These are phyloP conservation scores for Aphodius granarius DNA, from an alignment of 2,888 invertebrate species.

Conservation along the genomic window DNA sequence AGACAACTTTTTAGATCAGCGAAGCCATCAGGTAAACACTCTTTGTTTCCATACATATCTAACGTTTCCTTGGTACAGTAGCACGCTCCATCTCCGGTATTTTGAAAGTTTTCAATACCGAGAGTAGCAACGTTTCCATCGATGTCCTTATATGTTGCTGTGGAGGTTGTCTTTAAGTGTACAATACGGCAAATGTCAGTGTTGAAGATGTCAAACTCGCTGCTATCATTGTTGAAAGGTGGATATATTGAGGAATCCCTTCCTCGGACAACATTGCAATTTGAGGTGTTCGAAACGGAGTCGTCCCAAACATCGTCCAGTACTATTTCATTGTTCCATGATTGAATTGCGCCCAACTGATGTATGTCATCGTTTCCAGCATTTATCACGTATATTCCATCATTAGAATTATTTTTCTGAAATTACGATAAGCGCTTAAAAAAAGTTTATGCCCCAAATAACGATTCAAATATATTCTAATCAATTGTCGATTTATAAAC, in stretches of 20 bases:
- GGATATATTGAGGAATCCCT: conserved; percentile 56
- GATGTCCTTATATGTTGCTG: conserved; percentile 22
- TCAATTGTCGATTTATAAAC: too few relatives aligned
- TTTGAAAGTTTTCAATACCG: conserved; percentile 13
- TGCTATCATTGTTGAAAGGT: conserved; percentile 60
- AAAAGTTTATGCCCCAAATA: neutral
- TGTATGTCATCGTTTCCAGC: conserved; percentile 59
- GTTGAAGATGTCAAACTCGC: conserved; percentile 55
- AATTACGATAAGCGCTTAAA: conserved; percentile 19
- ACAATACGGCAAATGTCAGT: conserved; percentile 54
- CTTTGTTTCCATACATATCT: conserved; percentile 21
- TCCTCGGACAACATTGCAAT: conserved; percentile 58
- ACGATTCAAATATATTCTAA: too few relatives aligned
- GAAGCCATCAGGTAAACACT: conserved; percentile 26
- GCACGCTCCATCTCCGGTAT: conserved; percentile 18
- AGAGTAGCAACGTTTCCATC: conserved; percentile 17
- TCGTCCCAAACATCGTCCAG: conserved; percentile 41
- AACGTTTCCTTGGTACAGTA: conserved; percentile 20
- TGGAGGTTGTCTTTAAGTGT: conserved; percentile 11
- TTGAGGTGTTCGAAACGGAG: conserved; percentile 43
- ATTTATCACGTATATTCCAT: conserved; percentile 61
- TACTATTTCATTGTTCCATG: conserved; percentile 48
- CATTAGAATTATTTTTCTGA: conserved; percentile 65
- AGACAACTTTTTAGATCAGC: conserved; percentile 22
- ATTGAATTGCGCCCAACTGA: conserved; percentile 57